Base-by-base conservation (phyloP, 2,888 invertebrate species). In the Diogma glabrata region DNA sequence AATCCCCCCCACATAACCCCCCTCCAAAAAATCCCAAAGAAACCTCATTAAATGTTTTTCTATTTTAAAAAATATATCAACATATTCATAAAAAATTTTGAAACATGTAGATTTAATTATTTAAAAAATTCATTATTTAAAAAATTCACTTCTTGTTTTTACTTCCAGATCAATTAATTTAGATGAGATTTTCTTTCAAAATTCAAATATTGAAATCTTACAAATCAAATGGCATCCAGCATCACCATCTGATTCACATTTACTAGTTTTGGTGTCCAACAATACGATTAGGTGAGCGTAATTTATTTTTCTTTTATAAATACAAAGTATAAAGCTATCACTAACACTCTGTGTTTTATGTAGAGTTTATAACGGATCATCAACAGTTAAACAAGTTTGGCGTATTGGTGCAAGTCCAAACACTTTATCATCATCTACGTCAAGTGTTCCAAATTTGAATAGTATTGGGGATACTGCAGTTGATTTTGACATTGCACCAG, bases 141-240 rank as follows among this genome's bases (percentile, higher is more conserved):
- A n/a, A n/a, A n/a, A n/a, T n/a, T n/a, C n/a, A n/a, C n/a, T n/a
- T n/a, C n/a, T n/a, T n/a, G n/a, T 50, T 36, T 56, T 57, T 59
- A 54, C 51, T 75, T 74, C 8, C 76, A 88, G 87, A 67, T 82
- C 82, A 56, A 75, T 77, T 63, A 78, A 79, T 55, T 67, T 93
- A 52, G 88, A 86, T 60, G 86, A 85, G 60, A 73, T 80, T 52
- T 78, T 84, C 57, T 79, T 87, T 61, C 81, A 80, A 56, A 78
- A 77, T 61, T 72, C 75, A n/a, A 76, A 79, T 33, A 72, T 81
- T n/a, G 81, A 83, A 62, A 77, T 88, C 16, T 75, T 82, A 14
- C 82, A 86, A 60, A 80, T 82, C 6, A 78, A 80, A 56, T 94
- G 93, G 87, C 93, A 94, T 71, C 92, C 93, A 1, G 85, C 81